Base-by-base conservation (phyloP, 1,140 invertebrate species). In the Tetramorium alpestre region DNA sequence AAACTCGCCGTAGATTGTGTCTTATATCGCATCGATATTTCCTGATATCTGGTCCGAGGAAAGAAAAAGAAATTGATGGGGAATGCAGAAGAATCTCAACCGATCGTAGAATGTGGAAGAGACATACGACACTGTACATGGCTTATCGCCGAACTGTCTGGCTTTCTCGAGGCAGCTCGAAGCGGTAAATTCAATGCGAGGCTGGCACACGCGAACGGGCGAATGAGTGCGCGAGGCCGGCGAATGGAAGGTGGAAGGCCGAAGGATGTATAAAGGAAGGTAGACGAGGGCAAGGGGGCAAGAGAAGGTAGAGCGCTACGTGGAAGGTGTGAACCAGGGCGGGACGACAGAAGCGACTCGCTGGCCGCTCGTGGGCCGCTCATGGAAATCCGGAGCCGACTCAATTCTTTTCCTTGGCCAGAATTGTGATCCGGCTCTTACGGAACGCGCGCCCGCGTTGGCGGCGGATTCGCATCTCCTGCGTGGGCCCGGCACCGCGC, bases 131-230 rank as follows among this genome's bases (percentile, higher is more conserved):
- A 13, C 41, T 44, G 69, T 33, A 44, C 81, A 22, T 28, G 51
- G 54, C 85, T 90, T 90, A 89, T 89, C 87, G 81, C 56, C 49
- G 65, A 47, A 38, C 60, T 49, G 88, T 89, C 87, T 86, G 88
- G 69, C 51, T 89, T 86, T 75, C 82, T 89, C 67, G 87, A 73
- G 58, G 86, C 69, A 62, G 62, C 87, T 65, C 5, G 33, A 51
- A 87, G 88, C 88, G 88, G 88, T 90, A 89, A 90, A 90, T 90
- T 89, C 77, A 89, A 82, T 77, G 87, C 87, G 76, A 67, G 28
- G n/a, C 65, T 49, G 65, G 28, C n/a, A 18, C 64, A 33, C 72
- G 60, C 78, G 51, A 70, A 22, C 38, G 73, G 38, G 44, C 78
- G 65, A 70, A 47, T 22, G 58, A 62, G 75, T 16, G 38, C 56